phyloP scores from a whole-genome alignment of 2,797 vertebrate genomes.

The Cossypha niveicapilla region DNA sequence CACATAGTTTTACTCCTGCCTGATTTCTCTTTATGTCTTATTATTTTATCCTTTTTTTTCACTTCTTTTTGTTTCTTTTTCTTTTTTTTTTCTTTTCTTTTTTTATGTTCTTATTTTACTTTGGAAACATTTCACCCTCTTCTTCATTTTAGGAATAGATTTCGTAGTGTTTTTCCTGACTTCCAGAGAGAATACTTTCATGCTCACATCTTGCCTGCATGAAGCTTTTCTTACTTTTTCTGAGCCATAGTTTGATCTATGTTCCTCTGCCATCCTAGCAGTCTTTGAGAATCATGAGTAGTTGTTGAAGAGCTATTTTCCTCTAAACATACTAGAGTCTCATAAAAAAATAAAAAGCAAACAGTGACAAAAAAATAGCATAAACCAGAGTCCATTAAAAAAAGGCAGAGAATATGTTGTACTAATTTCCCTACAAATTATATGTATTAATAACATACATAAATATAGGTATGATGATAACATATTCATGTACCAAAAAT shows the following conservation, averaged over 20 bases:
- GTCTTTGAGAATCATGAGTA: background rate
- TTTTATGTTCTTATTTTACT: background rate
- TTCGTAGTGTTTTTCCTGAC: background rate
- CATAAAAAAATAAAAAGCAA: background rate
- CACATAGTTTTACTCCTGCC: background rate
- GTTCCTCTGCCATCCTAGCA: background rate
- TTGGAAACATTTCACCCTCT: background rate
- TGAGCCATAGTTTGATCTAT: background rate
- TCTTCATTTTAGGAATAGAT: background rate
- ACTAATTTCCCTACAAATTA: background rate
- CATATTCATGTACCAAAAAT: background rate
- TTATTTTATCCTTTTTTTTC: background rate
- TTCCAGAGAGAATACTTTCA: background rate
- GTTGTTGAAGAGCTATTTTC: background rate
- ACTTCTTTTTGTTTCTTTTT: too few relatives aligned
- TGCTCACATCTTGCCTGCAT: background rate
- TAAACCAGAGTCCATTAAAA: background rate
- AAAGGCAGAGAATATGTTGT: background rate
- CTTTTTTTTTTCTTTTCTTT: too few relatives aligned
- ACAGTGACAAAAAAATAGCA: fast-evolving
- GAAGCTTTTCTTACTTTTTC: background rate
- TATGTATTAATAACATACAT: background rate
- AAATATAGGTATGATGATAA: background rate
- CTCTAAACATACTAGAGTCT: background rate
- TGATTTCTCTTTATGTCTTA: background rate